phyloP scores from a whole-genome alignment of 2,888 invertebrate species.

The Pemphredon lugubris region DNA sequence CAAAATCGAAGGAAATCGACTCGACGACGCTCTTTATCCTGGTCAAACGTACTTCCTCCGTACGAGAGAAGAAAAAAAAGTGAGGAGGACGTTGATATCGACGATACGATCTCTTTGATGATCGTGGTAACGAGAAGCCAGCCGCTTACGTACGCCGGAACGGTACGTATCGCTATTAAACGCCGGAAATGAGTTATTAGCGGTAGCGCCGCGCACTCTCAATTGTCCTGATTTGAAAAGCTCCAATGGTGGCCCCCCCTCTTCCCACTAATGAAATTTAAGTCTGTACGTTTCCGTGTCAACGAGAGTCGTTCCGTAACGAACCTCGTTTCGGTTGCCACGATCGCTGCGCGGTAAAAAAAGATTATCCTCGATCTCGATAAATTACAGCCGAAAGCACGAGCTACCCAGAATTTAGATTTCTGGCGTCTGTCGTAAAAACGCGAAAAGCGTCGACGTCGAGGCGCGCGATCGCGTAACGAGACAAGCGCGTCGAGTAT shows the following conservation, averaged over 20 bases:
- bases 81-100: slow-evolving; percentile 57
- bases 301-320: too few relatives aligned
- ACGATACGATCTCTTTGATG: slow-evolving; percentile 60
- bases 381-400: too few relatives aligned
- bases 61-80: slow-evolving; percentile 49
- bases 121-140: slow-evolving; percentile 67
- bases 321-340: too few relatives aligned
- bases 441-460: background rate
- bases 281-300: slow-evolving; percentile 31
- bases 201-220: slow-evolving; percentile 56
- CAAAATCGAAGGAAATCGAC: too few relatives aligned
- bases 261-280: slow-evolving; percentile 48
- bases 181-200: slow-evolving; percentile 71
- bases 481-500: slow-evolving; percentile 4
- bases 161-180: slow-evolving; percentile 62
- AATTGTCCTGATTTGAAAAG: slow-evolving; percentile 70
- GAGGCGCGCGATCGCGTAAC: background rate
- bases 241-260: slow-evolving; percentile 54
- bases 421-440: too few relatives aligned
- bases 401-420: too few relatives aligned
- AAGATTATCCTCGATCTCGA: too few relatives aligned
- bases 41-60: slow-evolving; percentile 43
- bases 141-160: slow-evolving; percentile 41
- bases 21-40: too few relatives aligned
- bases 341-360: too few relatives aligned